These are phyloP conservation scores for Mesoclemmys tuberculata DNA, from an alignment of 2,113 vertebrate genomes.

Conservation along the genomic window DNA sequence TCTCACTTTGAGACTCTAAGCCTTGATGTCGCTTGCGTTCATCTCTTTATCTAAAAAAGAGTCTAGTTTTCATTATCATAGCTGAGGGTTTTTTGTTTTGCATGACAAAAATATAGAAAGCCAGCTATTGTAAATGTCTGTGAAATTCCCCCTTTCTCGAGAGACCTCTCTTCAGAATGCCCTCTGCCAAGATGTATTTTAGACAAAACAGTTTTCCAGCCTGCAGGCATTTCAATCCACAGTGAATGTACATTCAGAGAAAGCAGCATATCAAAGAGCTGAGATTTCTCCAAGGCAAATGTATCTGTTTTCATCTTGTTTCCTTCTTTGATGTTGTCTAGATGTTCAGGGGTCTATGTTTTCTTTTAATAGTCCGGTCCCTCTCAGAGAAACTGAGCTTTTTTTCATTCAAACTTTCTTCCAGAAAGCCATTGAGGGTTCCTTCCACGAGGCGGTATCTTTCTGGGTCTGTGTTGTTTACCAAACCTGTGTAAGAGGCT, in stretches of 20 bases:
- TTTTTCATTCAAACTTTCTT: not conserved
- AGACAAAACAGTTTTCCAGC: slow-evolving; percentile 5
- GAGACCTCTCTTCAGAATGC: not conserved
- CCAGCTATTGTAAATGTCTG: not conserved
- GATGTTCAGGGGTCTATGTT: not conserved
- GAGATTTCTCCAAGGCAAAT: slow-evolving; percentile 22
- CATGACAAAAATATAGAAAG: not conserved
- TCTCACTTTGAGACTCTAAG: not conserved
- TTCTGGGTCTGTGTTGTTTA: not conserved
- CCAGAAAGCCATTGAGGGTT: not conserved
- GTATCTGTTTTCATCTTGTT: slow-evolving; percentile 34
- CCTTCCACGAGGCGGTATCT: accelerated
- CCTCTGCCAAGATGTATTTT: not conserved
- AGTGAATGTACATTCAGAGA: not conserved
- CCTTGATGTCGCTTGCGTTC: not conserved
- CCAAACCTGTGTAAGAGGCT: not conserved
- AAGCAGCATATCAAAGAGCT: slow-evolving; percentile 9
- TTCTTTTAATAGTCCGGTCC: slow-evolving; percentile 26
- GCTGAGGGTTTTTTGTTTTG: not conserved
- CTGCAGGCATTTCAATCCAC: not conserved
- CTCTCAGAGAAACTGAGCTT: not conserved
- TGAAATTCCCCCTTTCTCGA: not conserved
- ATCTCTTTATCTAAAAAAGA: not conserved
- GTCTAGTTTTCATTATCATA: not conserved
- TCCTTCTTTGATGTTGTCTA: slow-evolving; percentile 40